Evolutionary conservation across 1,140 invertebrate genomes (phyloP).

Genomic region (Popillia japonica): DNA sequence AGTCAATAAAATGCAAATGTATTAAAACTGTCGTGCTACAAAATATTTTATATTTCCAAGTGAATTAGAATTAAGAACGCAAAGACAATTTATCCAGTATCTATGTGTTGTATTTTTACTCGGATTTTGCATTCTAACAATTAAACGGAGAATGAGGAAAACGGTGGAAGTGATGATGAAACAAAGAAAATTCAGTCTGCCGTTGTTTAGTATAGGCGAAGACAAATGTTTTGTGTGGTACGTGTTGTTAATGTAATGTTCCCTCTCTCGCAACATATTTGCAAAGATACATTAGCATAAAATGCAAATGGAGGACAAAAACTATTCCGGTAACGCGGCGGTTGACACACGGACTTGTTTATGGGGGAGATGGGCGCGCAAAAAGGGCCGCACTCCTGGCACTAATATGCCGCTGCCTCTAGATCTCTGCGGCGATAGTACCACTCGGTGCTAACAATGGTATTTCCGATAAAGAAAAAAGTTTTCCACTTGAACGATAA

Average conservation of each 20-base stretch:
- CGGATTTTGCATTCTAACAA: no score
- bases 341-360: slow-evolving; percentile 25
- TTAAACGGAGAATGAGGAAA: neutral
- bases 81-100: no score
- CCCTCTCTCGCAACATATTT: slow-evolving; percentile 21
- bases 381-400: slow-evolving; percentile 25
- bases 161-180: neutral
- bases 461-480: slow-evolving; percentile 1
- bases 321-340: slow-evolving; percentile 32
- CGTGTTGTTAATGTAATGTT: slow-evolving; percentile 24
- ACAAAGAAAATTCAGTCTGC: slow-evolving; percentile 7
- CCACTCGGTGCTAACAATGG: slow-evolving; percentile 28
- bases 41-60: no score
- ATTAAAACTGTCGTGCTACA: no score
- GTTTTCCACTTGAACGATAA: neutral
- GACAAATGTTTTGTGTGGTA: slow-evolving; percentile 22
- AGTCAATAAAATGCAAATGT: no score
- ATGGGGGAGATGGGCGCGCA: slow-evolving; percentile 16
- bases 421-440: slow-evolving; percentile 13
- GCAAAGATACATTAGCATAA: slow-evolving; percentile 30
- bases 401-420: slow-evolving; percentile 2
- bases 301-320: slow-evolving; percentile 29
- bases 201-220: slow-evolving; percentile 14
- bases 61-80: no score
- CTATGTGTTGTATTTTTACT: no score